These are phyloP conservation scores for Metopia argyrocephala DNA, from an alignment of 2,888 invertebrate genomes.

Conservation along the genomic window DNA sequence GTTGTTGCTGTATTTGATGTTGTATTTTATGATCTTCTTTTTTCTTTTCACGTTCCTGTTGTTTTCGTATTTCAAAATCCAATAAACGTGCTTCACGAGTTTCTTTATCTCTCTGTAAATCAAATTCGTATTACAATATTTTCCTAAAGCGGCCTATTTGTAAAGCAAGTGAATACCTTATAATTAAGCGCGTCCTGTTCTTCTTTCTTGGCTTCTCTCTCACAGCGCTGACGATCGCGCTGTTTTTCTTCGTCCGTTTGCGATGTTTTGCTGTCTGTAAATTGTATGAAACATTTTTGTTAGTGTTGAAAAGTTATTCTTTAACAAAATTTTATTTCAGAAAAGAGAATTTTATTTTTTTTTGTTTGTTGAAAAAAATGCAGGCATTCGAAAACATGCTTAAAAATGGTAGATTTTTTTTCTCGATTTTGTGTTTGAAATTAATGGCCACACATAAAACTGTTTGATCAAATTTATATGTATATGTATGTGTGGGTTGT, in stretches of 20 bases:
- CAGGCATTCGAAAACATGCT: neutral
- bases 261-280: slow-evolving; percentile 78
- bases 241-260: slow-evolving; percentile 79
- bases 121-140: neutral
- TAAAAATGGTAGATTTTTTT: neutral
- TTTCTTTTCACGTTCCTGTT: slow-evolving; percentile 77
- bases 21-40: slow-evolving; percentile 75
- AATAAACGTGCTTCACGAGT: slow-evolving; percentile 78
- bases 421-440: neutral
- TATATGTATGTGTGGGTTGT: too few species aligned
- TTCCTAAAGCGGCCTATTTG: too few species aligned
- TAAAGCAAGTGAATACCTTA: slow-evolving; percentile 71
- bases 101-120: slow-evolving; percentile 76
- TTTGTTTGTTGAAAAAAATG: neutral
- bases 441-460: neutral
- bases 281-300: slow-evolving; percentile 11
- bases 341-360: neutral
- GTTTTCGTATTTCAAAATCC: slow-evolving; percentile 78
- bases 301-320: neutral
- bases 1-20: slow-evolving; percentile 72
- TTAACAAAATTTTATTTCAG: neutral
- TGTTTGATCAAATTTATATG: too few species aligned
- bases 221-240: slow-evolving; percentile 78
- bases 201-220: slow-evolving; percentile 78
- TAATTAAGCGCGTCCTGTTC: slow-evolving; percentile 79